Evolutionary conservation across 2,888 invertebrate genomes (phyloP).

Genomic region (Parnassius apollo): DNA sequence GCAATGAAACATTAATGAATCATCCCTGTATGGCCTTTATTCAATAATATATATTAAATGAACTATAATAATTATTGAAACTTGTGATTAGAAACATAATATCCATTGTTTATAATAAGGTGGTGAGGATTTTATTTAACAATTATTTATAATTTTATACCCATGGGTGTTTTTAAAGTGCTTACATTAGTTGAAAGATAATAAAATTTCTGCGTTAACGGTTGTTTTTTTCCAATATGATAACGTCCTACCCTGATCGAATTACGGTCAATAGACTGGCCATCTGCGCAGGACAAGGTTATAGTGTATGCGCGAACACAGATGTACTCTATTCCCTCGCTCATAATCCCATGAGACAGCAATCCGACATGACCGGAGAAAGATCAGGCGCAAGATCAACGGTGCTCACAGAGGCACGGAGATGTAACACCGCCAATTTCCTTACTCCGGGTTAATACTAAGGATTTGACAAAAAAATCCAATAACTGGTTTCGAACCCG

Average conservation of each 20-base stretch:
- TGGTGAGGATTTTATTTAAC: slow-evolving; percentile 27
- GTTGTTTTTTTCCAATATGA: slow-evolving; percentile 8
- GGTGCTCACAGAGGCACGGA: no score
- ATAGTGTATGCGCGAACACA: no score
- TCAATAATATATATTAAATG: slow-evolving; percentile 1
- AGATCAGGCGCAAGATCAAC: no score
- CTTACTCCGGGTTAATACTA: no score
- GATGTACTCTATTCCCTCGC: no score
- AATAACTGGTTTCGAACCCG: no score
- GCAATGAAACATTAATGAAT: slow-evolving; percentile 19
- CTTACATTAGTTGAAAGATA: slow-evolving; percentile 22
- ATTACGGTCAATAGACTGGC: neutral
- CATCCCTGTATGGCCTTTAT: slow-evolving; percentile 6
- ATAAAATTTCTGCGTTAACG: slow-evolving; percentile 22
- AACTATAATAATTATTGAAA: slow-evolving; percentile 4
- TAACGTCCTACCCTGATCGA: neutral
- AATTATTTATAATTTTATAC: slow-evolving; percentile 35
- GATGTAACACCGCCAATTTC: no score
- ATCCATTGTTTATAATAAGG: slow-evolving; percentile 14
- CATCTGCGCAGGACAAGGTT: no score
- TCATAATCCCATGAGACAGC: no score
- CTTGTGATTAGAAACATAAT: slow-evolving; percentile 10
- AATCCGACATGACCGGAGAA: no score
- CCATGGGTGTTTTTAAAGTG: slow-evolving; percentile 28
- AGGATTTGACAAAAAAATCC: no score